Evolutionary conservation across 1,140 invertebrate species (phyloP), one percentile per base, ranked within the genome.

Genomic region (Liolophura sinensis): DNA sequence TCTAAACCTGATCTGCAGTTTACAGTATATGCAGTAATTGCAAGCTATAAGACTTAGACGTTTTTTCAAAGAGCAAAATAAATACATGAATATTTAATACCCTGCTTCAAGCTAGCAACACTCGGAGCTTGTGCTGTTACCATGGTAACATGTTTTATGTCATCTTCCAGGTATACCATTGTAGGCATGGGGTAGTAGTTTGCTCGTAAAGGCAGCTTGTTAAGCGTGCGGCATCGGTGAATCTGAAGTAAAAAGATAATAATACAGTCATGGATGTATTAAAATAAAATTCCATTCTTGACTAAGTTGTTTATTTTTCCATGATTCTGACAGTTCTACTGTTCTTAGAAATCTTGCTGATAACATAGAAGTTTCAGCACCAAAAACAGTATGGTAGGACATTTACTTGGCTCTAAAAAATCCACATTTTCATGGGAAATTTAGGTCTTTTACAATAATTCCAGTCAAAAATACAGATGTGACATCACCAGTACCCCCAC

Each of bases 111-210:
- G 24, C 93, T 94, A 18, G 92, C 88, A 49, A 92, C 90, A 22
- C 96, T 97, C 9, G 97, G 86, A 18, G 96, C 93, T 75, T 97
- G 95, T 18, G 89, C 91, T 0, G 92, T 92, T 16, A 95, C 78
- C 5, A 99, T 68, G 64, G 60, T 79, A 61, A 99, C 83, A 71
- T 96, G 87, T 18, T 60, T 74, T 69, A n/a, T n/a, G 14, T 87
- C 84, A 85, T 98, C 95, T 86, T 99, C 91, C 64, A 99, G 92
- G 79, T 92, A 99, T 0, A 90, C 90, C 63, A 90, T 89, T 3
- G 91, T 87, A 14, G 96, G 90, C 83, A 99, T 89, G 9, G 97
- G 97, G 87, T 98, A 99, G 81, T 92, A 97, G 85, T 99, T 97
- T 0, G 91, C 96, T 88, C 99, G 97, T 0, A 96, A 75, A 0